Evolutionary conservation across 1,140 invertebrate species (phyloP).

Genomic region (Metopolophium dirhodum): DNA sequence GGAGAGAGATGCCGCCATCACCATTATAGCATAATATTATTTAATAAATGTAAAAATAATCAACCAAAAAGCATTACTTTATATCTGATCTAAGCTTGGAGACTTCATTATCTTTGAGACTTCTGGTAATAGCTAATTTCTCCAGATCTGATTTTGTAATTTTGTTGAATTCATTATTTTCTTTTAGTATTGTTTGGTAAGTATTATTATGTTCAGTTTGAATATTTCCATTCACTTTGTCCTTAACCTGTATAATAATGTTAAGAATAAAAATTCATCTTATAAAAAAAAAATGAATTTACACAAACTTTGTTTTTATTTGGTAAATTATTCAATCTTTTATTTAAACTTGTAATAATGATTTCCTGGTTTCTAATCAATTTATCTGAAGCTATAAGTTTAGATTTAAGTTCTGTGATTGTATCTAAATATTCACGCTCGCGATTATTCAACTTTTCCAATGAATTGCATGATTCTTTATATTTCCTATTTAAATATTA

Average conservation of each 20-base stretch:
- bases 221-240: not conserved
- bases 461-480: slow-evolving; percentile 26
- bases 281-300: not conserved
- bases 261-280: not conserved
- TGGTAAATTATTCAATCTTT: not conserved
- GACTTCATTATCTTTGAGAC: not conserved
- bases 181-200: not conserved
- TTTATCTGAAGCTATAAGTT: slow-evolving; percentile 22
- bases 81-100: slow-evolving; percentile 8
- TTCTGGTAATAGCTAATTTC: not conserved
- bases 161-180: slow-evolving; percentile 6
- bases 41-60: not conserved
- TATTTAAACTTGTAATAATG: slow-evolving; percentile 26
- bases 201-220: not conserved
- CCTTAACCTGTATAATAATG: not conserved
- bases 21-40: not conserved
- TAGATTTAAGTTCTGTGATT: slow-evolving; percentile 26
- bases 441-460: slow-evolving; percentile 31
- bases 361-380: not conserved
- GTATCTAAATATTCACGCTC: slow-evolving; percentile 47
- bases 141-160: not conserved
- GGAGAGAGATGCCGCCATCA: no score
- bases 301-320: slow-evolving; percentile 21
- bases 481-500: slow-evolving; percentile 29
- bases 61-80: not conserved